Evolutionary conservation across 2,888 invertebrate species (phyloP).

Genomic region (Deroplatys truncata): DNA sequence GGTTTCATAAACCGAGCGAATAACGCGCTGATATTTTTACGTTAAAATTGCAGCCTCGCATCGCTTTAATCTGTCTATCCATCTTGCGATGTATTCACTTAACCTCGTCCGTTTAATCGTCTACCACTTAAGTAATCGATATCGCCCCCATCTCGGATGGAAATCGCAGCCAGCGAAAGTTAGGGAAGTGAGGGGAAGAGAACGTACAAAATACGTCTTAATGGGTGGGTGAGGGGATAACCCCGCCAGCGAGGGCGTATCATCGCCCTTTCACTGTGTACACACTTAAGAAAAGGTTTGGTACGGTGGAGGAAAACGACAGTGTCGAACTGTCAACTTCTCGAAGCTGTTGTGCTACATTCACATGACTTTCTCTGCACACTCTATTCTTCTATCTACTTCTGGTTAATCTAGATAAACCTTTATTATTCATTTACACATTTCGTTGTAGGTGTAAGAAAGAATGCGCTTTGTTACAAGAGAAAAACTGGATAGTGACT

Average conservation of each 20-base stretch:
- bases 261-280: not conserved
- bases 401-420: too few species aligned
- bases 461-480: too few species aligned
- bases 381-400: too few species aligned
- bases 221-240: not conserved
- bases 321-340: not conserved
- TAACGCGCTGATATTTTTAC: not conserved
- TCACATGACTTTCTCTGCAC: too few species aligned
- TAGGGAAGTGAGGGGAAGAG: not conserved
- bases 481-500: too few species aligned
- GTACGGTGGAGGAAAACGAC: not conserved
- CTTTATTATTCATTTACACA: too few species aligned
- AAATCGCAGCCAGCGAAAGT: not conserved
- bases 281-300: not conserved
- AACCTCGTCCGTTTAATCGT: constrained; percentile 3
- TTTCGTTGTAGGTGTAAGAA: too few species aligned
- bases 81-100: not conserved
- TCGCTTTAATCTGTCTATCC: not conserved
- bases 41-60: not conserved
- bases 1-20: not conserved
- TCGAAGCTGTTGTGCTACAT: too few species aligned
- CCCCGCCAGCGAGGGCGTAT: not conserved
- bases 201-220: not conserved
- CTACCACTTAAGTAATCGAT: constrained; percentile 20
- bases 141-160: not conserved